Evolutionary conservation across 2,797 vertebrate genomes (phyloP), one percentile per base, ranked within the genome.

Genomic region (Semotilus atromaculatus): DNA sequence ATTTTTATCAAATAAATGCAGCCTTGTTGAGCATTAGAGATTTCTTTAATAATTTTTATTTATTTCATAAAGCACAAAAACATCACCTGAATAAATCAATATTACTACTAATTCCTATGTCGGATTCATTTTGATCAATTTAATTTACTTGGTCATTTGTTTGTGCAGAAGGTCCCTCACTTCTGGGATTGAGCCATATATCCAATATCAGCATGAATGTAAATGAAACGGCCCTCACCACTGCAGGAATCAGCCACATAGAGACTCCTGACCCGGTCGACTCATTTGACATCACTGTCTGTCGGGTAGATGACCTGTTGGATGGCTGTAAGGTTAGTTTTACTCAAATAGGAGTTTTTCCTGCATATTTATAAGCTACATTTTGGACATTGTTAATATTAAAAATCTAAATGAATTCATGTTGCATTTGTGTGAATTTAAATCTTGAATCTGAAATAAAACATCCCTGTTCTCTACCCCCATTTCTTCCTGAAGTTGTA

Each of bases 151-250:
- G 26, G n/a, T 21, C 3, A 18, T 85, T 18, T 86, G 29, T 85
- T 76, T 55, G 8, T 78, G 9, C 71, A 94, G 93, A 94, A 1
- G 92, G 91, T 40, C 79, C 91, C 0, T 95, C 94, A 81, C 92
- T 99, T 62, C 93, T 98, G 86, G 97, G 99, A 0, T 93, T 99
- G 93, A 99, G 98, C 91, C 95, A 95, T 90, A 99, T 99, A 91
- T 98, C 98, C 71, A 98, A 95, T 86, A 93, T 96, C 68, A 98
- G 89, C 89, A 90, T 95, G 89, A 96, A 93, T 16, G 86, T 97
- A 88, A 97, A 96, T 74, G 97, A 99, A 93, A 97, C 98, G 0
- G 91, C 94, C 0, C 90, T 92, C 90, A 96, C 93, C 76, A 97
- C 95, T 40, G 85, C 86, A 84, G 91, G 91, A 88, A 89, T 90